Percentiles rank a stretch among this genome's conserved stretches.
These are phyloP conservation scores for Periphyllus acericola DNA, from an alignment of 2,888 invertebrate genomes.

Conservation along the genomic window DNA sequence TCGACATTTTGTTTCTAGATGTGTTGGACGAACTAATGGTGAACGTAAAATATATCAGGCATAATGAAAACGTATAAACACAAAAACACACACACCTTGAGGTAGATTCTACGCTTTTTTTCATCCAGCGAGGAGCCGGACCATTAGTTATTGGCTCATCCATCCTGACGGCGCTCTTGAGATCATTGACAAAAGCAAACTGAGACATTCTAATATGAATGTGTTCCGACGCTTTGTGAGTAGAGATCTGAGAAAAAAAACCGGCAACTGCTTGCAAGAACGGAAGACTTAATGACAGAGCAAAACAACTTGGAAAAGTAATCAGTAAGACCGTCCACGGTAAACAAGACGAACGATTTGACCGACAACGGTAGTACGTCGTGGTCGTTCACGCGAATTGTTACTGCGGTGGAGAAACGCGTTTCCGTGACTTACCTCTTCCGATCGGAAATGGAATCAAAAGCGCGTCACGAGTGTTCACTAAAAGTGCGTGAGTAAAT, in stretches of 20 bases:
- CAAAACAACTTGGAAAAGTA: no score
- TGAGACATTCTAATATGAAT: constrained; percentile 74
- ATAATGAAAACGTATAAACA: constrained; percentile 23
- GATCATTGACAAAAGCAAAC: constrained; percentile 82
- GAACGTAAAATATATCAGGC: constrained; percentile 20
- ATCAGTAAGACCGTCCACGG: no score
- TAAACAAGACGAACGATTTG: no score
- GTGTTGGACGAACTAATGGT: constrained; percentile 68
- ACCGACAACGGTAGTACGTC: no score
- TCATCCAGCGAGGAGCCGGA: constrained; percentile 82
- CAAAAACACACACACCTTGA: constrained; percentile 66
- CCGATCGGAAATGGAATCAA: no score
- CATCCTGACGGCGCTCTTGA: constrained; percentile 80
- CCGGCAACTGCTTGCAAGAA: no score
- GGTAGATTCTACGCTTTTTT: constrained; percentile 74
- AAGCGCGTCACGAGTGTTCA: no score
- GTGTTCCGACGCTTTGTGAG: not conserved
- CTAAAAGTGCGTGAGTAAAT: no score
- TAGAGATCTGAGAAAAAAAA: not conserved
- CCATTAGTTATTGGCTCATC: constrained; percentile 83
- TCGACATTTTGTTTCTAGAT: constrained; percentile 72
- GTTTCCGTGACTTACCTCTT: no score
- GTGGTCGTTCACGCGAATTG: no score
- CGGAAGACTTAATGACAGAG: no score
- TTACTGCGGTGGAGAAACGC: no score